Evolutionary conservation across 2,797 vertebrate species (phyloP).

Genomic region (Ptychadena robeensis): DNA sequence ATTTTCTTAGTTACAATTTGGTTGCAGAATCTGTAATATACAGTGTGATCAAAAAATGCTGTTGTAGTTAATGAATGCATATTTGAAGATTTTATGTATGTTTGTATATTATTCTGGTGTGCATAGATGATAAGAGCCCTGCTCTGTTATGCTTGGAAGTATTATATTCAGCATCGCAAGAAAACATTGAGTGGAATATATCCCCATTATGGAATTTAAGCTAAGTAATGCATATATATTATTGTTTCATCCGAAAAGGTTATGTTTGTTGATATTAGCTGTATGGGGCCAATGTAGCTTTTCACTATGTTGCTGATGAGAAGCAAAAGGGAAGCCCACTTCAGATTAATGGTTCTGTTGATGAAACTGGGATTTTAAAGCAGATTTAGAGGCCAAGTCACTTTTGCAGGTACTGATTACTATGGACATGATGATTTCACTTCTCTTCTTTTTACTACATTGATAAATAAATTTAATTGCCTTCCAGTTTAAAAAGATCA

Average conservation of each 20-base stretch:
- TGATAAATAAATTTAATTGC: background rate
- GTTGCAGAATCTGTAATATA: background rate
- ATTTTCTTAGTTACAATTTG: background rate
- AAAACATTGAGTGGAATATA: too few relatives aligned
- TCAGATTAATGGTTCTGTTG: background rate
- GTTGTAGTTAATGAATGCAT: background rate
- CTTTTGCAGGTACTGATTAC: background rate
- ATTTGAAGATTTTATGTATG: background rate
- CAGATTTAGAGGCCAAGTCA: background rate
- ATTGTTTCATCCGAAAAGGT: background rate
- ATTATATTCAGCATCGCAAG: too few relatives aligned
- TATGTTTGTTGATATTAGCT: background rate
- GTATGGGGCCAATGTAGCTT: background rate
- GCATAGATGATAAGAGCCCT: background rate
- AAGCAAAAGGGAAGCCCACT: background rate
- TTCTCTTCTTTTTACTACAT: constrained; percentile 4
- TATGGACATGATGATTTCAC: background rate
- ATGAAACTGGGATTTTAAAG: background rate
- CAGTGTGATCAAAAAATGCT: background rate
- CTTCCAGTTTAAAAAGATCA: background rate
- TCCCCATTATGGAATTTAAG: too few relatives aligned
- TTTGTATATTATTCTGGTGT: background rate
- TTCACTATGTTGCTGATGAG: background rate
- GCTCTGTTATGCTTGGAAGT: too few relatives aligned
- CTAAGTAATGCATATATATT: too few relatives aligned